These are phyloP conservation scores for Odocoileus hemionus DNA, from an alignment of 2,113 vertebrate genomes.

Conservation along the genomic window DNA sequence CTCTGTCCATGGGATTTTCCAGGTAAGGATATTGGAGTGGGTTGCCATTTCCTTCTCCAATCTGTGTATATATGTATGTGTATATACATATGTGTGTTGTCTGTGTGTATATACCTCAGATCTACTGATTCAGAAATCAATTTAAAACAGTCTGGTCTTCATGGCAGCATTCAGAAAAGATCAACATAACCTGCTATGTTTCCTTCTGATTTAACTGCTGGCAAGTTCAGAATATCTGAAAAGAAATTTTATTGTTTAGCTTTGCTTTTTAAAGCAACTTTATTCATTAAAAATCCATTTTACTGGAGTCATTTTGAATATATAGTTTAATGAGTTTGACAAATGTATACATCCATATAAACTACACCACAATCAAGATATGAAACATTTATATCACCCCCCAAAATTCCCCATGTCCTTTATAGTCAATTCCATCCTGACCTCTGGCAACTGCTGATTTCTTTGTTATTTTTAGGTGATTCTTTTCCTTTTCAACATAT, in stretches of 20 bases:
- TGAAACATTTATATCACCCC: background rate
- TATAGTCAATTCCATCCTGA: background rate
- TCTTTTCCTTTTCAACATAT: background rate
- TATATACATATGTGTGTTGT: background rate
- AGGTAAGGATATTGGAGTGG: background rate
- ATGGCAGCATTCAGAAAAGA: background rate
- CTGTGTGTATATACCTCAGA: background rate
- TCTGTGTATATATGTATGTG: background rate
- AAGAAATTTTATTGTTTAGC: background rate
- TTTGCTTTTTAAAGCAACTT: background rate
- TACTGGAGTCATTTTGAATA: background rate
- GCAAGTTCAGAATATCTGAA: background rate
- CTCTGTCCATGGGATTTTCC: background rate
- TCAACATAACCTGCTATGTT: background rate
- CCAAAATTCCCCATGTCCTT: background rate
- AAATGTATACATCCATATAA: background rate
- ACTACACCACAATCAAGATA: background rate
- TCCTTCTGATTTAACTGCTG: constrained; percentile 18
- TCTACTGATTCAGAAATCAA: background rate
- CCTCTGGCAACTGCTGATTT: background rate
- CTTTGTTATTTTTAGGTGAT: background rate
- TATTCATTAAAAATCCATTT: background rate
- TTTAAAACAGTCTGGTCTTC: background rate
- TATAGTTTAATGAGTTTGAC: background rate
- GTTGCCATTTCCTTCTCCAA: background rate